Conservation (phyloP, 1,140 invertebrate species). For the Drosophila baimaii region DNA sequence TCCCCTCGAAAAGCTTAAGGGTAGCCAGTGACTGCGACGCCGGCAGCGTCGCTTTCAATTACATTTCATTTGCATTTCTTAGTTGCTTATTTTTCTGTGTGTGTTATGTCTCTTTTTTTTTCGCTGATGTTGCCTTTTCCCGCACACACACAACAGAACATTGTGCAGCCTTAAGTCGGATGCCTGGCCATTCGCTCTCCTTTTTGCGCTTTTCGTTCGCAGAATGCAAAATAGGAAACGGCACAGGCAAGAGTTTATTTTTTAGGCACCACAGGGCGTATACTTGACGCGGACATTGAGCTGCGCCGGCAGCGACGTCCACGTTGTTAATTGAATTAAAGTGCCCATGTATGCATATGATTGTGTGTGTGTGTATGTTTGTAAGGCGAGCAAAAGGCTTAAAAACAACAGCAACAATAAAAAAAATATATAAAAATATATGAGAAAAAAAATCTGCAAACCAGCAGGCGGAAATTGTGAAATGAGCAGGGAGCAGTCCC, state of each 20-base stretch:
- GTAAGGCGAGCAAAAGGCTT: slow-evolving; percentile 42
- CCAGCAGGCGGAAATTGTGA: slow-evolving; percentile 52
- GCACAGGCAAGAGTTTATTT: slow-evolving; percentile 30
- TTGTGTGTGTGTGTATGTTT: slow-evolving; percentile 24
- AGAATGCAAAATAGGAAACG: slow-evolving; percentile 77
- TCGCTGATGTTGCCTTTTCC: slow-evolving; percentile 73
- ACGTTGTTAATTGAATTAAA: slow-evolving; percentile 80
- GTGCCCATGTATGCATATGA: slow-evolving; percentile 51
- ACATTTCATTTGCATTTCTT: slow-evolving; percentile 81
- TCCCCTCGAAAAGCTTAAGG: slow-evolving; percentile 79
- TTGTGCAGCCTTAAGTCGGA: slow-evolving; percentile 66
- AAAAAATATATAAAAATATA: background rate
- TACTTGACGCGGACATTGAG: slow-evolving; percentile 77
- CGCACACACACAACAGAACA: slow-evolving; percentile 33
- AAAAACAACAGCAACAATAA: slow-evolving; percentile 30
- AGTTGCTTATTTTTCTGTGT: slow-evolving; percentile 74
- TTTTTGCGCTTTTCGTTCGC: slow-evolving; percentile 62
- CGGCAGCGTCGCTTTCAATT: slow-evolving; percentile 73
- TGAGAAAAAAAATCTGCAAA: slow-evolving; percentile 18
- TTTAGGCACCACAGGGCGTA: slow-evolving; percentile 71
- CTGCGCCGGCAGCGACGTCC: slow-evolving; percentile 52
- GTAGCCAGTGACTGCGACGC: slow-evolving; percentile 61
- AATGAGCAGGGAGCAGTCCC: slow-evolving; percentile 29
- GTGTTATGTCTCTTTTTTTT: slow-evolving; percentile 42
- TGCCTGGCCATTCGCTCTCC: slow-evolving; percentile 45